Conservation (phyloP, 2,888 invertebrate genomes). For the Lottia scabra region DNA sequence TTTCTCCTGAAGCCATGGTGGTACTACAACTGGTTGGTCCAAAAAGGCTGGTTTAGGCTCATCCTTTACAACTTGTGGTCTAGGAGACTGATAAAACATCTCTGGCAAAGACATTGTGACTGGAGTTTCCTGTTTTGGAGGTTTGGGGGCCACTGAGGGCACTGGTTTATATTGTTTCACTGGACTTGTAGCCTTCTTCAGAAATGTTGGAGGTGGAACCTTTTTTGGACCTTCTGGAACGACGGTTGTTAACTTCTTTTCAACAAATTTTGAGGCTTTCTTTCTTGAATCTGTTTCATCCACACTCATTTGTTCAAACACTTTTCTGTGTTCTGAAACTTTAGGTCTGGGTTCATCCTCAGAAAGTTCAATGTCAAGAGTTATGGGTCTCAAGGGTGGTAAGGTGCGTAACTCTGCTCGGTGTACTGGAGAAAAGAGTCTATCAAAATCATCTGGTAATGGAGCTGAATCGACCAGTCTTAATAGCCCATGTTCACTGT, state of each 20-base stretch:
- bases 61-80: slow-evolving; percentile 47
- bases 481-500: slow-evolving; percentile 55
- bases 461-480: slow-evolving; percentile 40
- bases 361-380: not conserved
- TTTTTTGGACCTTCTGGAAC: not conserved
- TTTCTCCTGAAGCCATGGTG: slow-evolving; percentile 18
- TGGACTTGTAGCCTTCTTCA: not conserved
- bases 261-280: not conserved
- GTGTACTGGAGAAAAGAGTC: not conserved
- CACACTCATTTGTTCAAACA: not conserved
- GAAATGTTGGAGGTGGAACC: not conserved
- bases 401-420: not conserved
- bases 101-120: slow-evolving; percentile 8
- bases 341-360: not conserved
- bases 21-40: slow-evolving; percentile 26
- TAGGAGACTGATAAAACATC: slow-evolving; percentile 43
- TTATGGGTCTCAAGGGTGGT: not conserved
- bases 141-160: slow-evolving; percentile 36
- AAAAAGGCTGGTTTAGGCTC: slow-evolving; percentile 25
- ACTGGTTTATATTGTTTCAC: slow-evolving; percentile 15
- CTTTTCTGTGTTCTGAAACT: not conserved
- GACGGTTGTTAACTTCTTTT: not conserved
- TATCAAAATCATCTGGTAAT: not conserved
- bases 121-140: slow-evolving; percentile 39
- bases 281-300: not conserved